A percentile compares a stretch with the other conserved stretches of the same genome.
Evolutionary conservation across 2,888 invertebrate species (phyloP).

Genomic region (Drosophila niveifrons): DNA sequence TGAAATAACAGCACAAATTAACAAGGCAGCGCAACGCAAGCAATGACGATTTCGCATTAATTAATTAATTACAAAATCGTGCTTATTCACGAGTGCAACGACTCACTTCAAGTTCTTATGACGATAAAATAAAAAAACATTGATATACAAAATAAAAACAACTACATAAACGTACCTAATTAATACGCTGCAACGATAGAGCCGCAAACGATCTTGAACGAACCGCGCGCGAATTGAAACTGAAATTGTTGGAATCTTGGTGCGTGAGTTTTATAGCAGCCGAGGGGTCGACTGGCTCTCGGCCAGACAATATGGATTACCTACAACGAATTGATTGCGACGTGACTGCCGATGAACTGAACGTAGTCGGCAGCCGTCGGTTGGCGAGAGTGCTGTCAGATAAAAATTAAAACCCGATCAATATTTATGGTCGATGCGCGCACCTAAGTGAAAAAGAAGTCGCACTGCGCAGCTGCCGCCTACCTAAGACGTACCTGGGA

Average conservation of each 20-base stretch:
- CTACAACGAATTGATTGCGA: slow-evolving; percentile 28
- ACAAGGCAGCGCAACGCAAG: not conserved
- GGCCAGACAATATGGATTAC: slow-evolving; percentile 17
- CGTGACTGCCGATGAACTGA: slow-evolving; percentile 49
- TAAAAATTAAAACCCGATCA: slow-evolving; percentile 44
- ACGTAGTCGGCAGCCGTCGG: slow-evolving; percentile 5
- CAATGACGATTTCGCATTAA: slow-evolving; percentile 40
- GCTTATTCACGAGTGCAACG: slow-evolving; percentile 35
- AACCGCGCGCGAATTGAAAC: slow-evolving; percentile 56
- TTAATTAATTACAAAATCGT: slow-evolving; percentile 35
- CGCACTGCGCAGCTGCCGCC: slow-evolving; percentile 4
- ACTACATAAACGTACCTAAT: slow-evolving; percentile 48
- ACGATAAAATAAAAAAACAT: not conserved
- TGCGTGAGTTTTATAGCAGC: slow-evolving; percentile 63
- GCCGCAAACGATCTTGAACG: slow-evolving; percentile 55
- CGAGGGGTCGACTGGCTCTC: slow-evolving; percentile 5
- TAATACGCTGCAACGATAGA: slow-evolving; percentile 20
- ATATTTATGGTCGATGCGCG: slow-evolving; percentile 58
- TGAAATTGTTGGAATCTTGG: slow-evolving; percentile 56
- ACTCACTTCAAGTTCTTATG: slow-evolving; percentile 37
- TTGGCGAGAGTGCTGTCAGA: slow-evolving; percentile 40
- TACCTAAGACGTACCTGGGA: slow-evolving; percentile 25
- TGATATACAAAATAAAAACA: slow-evolving; percentile 1
- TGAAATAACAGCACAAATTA: slow-evolving; percentile 8
- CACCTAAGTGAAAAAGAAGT: slow-evolving; percentile 18